These are phyloP conservation scores for Austrolebias charrua DNA, from an alignment of 2,797 vertebrate species.

Conservation along the genomic window DNA sequence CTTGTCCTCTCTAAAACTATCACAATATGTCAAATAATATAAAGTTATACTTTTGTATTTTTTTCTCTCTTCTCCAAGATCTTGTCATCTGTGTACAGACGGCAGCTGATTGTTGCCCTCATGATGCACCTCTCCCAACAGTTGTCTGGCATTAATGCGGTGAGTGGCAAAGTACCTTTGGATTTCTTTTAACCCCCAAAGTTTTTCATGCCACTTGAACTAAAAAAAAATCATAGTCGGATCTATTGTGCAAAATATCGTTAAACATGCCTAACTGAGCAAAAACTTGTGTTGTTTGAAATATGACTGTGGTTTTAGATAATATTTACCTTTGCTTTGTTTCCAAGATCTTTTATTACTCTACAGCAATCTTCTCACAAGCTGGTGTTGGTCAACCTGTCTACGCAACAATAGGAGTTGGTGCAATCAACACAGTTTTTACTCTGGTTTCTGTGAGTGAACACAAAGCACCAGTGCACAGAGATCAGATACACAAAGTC, in stretches of 20 bases:
- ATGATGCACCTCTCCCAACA: constrained; percentile 95
- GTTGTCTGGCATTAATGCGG: constrained; percentile 94
- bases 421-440: constrained; percentile 90
- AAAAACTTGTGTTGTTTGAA: not conserved
- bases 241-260: too few species aligned
- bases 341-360: constrained; percentile 96
- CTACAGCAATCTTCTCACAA: constrained; percentile 88
- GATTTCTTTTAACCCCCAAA: not conserved
- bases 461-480: not conserved
- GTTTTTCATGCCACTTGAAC: not conserved
- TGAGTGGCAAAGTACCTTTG: constrained; percentile 68
- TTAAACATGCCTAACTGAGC: too few species aligned
- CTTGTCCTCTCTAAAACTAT: not conserved
- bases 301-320: not conserved
- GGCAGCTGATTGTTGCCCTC: constrained; percentile 86
- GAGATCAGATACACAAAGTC: not conserved
- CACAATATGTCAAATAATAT: not conserved
- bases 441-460: constrained; percentile 91
- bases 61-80: constrained; percentile 54
- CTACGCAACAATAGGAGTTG: constrained; percentile 96
- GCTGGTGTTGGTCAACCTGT: constrained; percentile 87
- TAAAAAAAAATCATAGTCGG: not conserved
- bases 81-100: constrained; percentile 81
- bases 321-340: constrained; percentile 39
- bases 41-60: not conserved